phyloP scores from a whole-genome alignment of 30 jellyfish, hydroid and myxozoan genomes.

The Mastigias papua region DNA sequence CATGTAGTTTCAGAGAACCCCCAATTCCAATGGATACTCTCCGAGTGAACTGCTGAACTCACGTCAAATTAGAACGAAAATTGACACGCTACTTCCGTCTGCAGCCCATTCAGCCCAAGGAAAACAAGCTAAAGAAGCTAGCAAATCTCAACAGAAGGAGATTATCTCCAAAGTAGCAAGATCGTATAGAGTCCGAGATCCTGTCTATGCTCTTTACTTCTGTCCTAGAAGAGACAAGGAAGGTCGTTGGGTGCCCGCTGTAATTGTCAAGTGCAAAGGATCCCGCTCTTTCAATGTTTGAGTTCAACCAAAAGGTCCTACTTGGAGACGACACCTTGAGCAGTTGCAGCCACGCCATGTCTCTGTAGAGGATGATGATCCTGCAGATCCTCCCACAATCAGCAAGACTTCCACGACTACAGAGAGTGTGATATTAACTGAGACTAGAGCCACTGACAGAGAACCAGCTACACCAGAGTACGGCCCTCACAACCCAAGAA shows the following conservation, averaged over 20 bases:
- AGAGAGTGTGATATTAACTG: not conserved
- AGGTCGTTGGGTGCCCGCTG: slow-evolving; percentile 36
- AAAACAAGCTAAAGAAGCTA: slow-evolving; percentile 15
- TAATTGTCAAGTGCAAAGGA: slow-evolving; percentile 33
- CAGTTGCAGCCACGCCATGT: slow-evolving; percentile 45
- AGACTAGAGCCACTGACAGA: slow-evolving; percentile 12
- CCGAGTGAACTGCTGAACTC: slow-evolving; percentile 55
- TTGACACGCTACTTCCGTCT: slow-evolving; percentile 32
- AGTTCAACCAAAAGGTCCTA: slow-evolving; percentile 37
- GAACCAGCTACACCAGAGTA: slow-evolving; percentile 35
- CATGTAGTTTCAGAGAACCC: slow-evolving; percentile 35
- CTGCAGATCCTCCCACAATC: slow-evolving; percentile 16
- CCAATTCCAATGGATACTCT: slow-evolving; percentile 37
- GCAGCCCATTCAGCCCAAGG: slow-evolving; percentile 50
- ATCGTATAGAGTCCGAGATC: slow-evolving; percentile 28
- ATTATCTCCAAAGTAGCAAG: slow-evolving; percentile 22
- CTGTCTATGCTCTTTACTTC: slow-evolving; percentile 42
- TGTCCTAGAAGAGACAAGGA: slow-evolving; percentile 38
- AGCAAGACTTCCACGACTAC: slow-evolving; percentile 2
- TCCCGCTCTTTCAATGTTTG: not conserved
- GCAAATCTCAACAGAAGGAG: slow-evolving; percentile 39
- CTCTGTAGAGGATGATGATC: slow-evolving; percentile 36
- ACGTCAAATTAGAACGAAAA: slow-evolving; percentile 32
- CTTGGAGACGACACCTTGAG: slow-evolving; percentile 56
- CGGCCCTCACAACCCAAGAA: slow-evolving; percentile 34